These are phyloP conservation scores for Zhengitettix transpicula DNA, from an alignment of 2,888 invertebrate species.

Conservation along the genomic window DNA sequence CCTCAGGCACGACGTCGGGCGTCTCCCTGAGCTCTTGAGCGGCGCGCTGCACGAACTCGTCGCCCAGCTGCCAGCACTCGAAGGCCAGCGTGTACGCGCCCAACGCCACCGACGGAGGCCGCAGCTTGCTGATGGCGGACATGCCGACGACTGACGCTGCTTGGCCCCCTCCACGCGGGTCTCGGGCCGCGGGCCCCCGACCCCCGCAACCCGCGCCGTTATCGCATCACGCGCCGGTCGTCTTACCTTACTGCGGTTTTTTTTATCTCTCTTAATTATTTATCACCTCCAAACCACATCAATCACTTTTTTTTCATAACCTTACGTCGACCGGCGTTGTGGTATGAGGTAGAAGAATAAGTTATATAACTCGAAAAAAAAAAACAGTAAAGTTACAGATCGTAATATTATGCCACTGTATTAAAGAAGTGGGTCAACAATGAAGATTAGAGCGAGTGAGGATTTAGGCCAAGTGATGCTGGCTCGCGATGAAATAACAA, in stretches of 20 bases:
- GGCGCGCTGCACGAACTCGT: constrained; percentile 37
- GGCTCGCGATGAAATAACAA: too few species aligned
- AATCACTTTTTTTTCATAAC: too few species aligned
- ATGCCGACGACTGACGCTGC: neutral
- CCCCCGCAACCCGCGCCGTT: neutral
- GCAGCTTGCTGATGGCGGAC: neutral
- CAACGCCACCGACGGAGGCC: neutral
- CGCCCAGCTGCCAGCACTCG: constrained; percentile 5
- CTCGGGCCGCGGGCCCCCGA: neutral
- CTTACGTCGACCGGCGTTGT: too few species aligned
- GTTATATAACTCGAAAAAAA: too few species aligned
- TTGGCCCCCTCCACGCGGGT: neutral
- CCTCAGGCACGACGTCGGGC: constrained; percentile 39
- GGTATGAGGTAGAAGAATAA: too few species aligned
- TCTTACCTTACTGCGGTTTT: neutral
- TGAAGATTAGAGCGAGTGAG: too few species aligned
- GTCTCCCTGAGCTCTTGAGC: constrained; percentile 47
- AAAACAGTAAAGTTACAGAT: too few species aligned
- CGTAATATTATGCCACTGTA: too few species aligned
- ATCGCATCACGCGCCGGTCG: neutral
- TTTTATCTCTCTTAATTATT: too few species aligned
- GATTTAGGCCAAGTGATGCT: too few species aligned
- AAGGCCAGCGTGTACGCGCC: constrained; percentile 7
- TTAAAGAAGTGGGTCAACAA: too few species aligned
- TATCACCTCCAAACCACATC: too few species aligned